These are phyloP conservation scores for Erebia ligea DNA, from an alignment of 2,888 invertebrate species.

Conservation along the genomic window DNA sequence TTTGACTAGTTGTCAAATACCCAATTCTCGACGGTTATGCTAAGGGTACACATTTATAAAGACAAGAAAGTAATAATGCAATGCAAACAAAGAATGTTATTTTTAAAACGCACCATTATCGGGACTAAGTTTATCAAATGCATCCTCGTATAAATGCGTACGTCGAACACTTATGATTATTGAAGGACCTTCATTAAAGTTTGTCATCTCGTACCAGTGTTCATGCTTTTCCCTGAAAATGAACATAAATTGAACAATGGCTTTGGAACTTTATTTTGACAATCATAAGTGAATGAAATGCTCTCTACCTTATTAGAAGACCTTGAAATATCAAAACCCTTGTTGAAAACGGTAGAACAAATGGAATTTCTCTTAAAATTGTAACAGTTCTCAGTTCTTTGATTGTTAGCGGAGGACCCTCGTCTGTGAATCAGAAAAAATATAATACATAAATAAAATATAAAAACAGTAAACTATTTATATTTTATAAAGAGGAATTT, in stretches of 20 bases:
- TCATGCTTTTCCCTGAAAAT: conserved; percentile 85
- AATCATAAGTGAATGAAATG: neutral
- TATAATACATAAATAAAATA: too few species aligned
- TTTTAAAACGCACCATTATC: conserved; percentile 88
- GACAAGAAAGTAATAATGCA: neutral
- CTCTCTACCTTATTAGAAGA: conserved; percentile 74
- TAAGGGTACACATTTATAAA: neutral
- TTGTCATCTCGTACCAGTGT: conserved; percentile 89
- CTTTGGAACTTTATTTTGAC: neutral
- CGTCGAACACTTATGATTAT: conserved; percentile 91
- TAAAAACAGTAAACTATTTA: too few species aligned
- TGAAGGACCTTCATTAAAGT: conserved; percentile 89
- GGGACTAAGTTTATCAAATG: conserved; percentile 95
- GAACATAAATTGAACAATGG: neutral
- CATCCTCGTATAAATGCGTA: conserved; percentile 98
- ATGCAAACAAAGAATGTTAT: neutral
- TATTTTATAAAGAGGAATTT: too few species aligned
- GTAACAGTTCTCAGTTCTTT: conserved; percentile 94
- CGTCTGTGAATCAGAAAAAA: conserved; percentile 79
- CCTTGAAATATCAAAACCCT: conserved; percentile 93
- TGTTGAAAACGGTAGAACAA: conserved; percentile 95
- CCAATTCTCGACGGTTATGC: too few species aligned
- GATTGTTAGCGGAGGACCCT: conserved; percentile 92
- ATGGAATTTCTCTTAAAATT: conserved; percentile 95
- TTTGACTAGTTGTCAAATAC: too few species aligned